Evolutionary conservation across 2,888 invertebrate genomes (phyloP).

Genomic region (Drosophila testacea): DNA sequence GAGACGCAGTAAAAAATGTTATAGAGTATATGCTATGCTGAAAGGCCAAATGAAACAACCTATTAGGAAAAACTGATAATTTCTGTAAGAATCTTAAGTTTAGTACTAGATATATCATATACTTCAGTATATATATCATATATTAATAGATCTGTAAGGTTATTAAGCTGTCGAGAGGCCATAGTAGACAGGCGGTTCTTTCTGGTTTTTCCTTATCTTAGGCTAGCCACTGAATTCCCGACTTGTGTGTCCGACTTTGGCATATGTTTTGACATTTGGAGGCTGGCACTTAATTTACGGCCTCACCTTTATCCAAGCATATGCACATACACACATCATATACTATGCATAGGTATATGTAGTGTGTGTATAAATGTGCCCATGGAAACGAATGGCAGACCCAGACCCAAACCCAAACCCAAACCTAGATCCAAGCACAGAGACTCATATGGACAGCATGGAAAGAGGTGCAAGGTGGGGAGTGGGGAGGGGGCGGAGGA

Average conservation of each 20-base stretch:
- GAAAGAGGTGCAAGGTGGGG: not conserved
- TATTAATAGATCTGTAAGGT: slow-evolving; percentile 2
- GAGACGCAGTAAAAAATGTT: not conserved
- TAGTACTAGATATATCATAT: not conserved
- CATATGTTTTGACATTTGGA: slow-evolving; percentile 70
- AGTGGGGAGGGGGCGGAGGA: not conserved
- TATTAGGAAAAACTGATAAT: no score
- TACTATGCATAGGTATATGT: not conserved
- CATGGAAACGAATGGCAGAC: slow-evolving; percentile 17
- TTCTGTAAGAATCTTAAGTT: no score
- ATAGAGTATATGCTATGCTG: no score
- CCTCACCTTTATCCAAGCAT: slow-evolving; percentile 53
- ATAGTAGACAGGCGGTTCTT: slow-evolving; percentile 1
- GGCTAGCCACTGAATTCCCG: slow-evolving; percentile 49
- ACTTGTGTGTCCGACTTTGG: slow-evolving; percentile 48
- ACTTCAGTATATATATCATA: not conserved
- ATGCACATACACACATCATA: slow-evolving; percentile 1
- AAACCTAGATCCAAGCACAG: not conserved
- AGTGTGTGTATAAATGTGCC: not conserved
- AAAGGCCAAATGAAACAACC: no score
- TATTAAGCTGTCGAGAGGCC: slow-evolving; percentile 7
- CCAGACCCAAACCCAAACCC: slow-evolving; percentile 37
- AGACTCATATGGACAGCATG: not conserved
- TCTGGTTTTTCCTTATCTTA: slow-evolving; percentile 29
- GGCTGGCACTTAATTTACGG: slow-evolving; percentile 67